Conservation (phyloP, 2,113 vertebrate species). For the Halcyon senegalensis region DNA sequence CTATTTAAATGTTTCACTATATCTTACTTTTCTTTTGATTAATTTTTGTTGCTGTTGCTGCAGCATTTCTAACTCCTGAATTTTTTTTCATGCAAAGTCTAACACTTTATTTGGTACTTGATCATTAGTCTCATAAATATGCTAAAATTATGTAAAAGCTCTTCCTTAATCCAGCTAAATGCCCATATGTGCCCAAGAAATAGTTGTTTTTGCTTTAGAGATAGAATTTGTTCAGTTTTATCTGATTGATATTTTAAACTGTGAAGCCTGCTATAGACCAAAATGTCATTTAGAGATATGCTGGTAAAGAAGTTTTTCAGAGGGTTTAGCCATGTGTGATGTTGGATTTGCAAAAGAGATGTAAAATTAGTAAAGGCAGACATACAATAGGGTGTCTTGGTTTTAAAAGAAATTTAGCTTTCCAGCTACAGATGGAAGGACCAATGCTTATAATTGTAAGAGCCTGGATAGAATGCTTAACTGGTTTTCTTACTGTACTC, state of each 20-base stretch:
- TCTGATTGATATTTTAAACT: neutral
- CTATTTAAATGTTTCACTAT: neutral
- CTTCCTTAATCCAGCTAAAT: neutral
- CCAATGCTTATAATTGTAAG: neutral
- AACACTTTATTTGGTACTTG: neutral
- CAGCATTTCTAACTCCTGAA: neutral
- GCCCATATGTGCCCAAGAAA: neutral
- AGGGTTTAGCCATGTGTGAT: neutral
- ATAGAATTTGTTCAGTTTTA: neutral
- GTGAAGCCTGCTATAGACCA: neutral
- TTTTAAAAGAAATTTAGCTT: neutral
- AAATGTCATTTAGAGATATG: neutral
- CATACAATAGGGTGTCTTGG: neutral
- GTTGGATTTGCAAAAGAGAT: neutral
- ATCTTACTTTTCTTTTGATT: neutral
- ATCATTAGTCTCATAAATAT: neutral
- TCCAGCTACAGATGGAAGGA: neutral
- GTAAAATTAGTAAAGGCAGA: neutral
- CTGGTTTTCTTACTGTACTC: neutral
- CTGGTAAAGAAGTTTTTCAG: neutral
- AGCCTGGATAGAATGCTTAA: neutral
- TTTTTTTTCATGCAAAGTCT: neutral
- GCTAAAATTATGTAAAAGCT: neutral
- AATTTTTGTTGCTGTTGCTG: neutral
- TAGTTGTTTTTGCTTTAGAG: neutral